phyloP scores from a whole-genome alignment of 1,140 invertebrate genomes.

The Dufourea novaeangliae region DNA sequence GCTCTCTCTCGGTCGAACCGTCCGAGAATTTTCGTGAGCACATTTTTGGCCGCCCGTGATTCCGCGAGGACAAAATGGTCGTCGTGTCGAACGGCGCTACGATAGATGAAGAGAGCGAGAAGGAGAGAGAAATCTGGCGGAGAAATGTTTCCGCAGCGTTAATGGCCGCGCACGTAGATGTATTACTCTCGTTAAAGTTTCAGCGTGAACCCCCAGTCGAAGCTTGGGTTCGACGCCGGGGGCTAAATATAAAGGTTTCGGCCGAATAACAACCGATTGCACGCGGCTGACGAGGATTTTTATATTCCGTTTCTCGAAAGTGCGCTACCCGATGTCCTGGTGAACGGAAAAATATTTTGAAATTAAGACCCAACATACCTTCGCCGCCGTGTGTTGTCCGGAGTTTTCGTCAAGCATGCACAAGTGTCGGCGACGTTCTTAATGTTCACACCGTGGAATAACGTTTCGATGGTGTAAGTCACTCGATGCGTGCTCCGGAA shows the following conservation, averaged over 20 bases:
- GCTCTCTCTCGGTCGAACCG: neutral
- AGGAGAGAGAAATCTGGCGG: neutral
- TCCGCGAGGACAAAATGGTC: conserved; percentile 7
- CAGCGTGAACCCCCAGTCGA: no score
- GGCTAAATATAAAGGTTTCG: neutral
- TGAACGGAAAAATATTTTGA: no score
- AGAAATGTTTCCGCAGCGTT: neutral
- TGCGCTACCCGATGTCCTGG: no score
- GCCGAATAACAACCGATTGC: no score
- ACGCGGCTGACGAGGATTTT: no score
- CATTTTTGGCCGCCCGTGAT: conserved; percentile 37
- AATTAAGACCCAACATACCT: no score
- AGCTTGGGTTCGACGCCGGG: no score
- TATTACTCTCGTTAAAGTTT: no score
- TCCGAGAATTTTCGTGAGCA: conserved; percentile 2
- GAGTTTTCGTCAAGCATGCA: neutral
- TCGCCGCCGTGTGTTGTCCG: neutral
- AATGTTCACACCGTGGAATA: neutral
- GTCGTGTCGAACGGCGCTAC: neutral
- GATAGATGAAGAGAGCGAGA: neutral
- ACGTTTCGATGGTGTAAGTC: conserved; percentile 6
- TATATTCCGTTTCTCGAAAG: no score
- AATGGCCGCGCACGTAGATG: no score
- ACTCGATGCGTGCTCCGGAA: neutral
- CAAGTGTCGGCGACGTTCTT: neutral